Evolutionary conservation across 2,113 vertebrate genomes (phyloP).

Genomic region (Orientallactaga bullata): DNA sequence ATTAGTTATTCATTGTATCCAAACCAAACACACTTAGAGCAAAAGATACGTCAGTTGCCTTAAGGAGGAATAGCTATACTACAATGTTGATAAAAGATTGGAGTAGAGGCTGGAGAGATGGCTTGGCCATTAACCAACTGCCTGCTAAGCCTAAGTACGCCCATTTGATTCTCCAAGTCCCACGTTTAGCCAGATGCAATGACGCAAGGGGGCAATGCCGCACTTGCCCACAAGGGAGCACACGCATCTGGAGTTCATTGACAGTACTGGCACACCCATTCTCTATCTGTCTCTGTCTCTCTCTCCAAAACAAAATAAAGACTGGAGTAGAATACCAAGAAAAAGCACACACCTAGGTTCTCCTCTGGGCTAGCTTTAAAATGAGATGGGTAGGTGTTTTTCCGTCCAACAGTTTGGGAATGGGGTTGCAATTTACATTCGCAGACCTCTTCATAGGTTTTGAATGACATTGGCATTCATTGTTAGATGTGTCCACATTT

Average conservation of each 20-base stretch:
- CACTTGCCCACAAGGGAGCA: no score
- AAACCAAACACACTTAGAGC: constrained; percentile 1
- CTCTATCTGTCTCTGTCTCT: no score
- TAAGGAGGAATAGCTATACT: background rate
- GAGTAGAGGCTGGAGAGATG: no score
- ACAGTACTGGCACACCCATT: no score
- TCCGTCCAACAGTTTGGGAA: background rate
- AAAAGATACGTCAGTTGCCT: background rate
- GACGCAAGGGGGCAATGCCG: no score
- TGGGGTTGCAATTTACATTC: background rate
- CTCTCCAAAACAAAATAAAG: no score
- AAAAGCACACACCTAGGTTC: background rate
- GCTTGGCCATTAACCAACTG: no score
- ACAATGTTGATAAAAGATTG: background rate
- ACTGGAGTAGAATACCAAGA: background rate
- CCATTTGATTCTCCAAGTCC: no score
- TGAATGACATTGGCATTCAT: constrained; percentile 13
- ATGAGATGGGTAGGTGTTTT: background rate
- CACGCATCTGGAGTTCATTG: no score
- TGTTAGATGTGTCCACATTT: background rate
- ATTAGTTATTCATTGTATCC: background rate
- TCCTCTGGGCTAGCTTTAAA: background rate
- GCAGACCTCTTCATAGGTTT: background rate
- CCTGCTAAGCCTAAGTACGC: no score
- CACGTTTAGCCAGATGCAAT: no score